Evolutionary conservation across 2,113 vertebrate species (phyloP).

Genomic region (Rattus norvegicus): GRCr8 NC_086020.1:203187001-203187500

Average conservation of each 20-base stretch:
- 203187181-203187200: not conserved
- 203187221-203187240: not conserved
- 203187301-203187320: not conserved
- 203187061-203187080: not conserved
- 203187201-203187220: not conserved
- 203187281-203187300: not conserved
- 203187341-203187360: not conserved
- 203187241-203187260: not conserved
- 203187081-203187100: not conserved
- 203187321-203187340: not conserved
- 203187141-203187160: not conserved
- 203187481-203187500: not conserved
- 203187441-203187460: not conserved
- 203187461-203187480: not conserved
- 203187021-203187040: not conserved
- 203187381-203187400: not conserved
- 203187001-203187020: not conserved
- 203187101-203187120: too few relatives aligned
- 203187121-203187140: not conserved
- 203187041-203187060: rapidly evolving
- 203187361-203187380: not conserved
- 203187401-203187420: rapidly evolving
- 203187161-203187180: not conserved
- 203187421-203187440: not conserved
- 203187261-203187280: not conserved